Evolutionary conservation across 2,797 vertebrate genomes (phyloP).

Genomic region (Crenichthys baileyi): DNA sequence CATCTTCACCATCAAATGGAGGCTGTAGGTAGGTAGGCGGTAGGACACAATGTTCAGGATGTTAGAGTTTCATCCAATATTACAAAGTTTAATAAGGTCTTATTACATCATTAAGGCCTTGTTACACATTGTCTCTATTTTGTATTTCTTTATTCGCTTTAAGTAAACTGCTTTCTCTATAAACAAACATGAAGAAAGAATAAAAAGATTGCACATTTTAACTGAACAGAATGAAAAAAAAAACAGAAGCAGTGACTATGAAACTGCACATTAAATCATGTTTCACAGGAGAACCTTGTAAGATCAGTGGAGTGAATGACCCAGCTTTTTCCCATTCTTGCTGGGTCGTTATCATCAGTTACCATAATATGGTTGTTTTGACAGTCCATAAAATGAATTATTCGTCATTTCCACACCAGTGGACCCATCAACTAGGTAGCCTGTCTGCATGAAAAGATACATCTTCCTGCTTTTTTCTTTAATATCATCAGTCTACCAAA

Average conservation of each 20-base stretch:
- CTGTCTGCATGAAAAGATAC: slow-evolving; percentile 33
- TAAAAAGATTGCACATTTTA: neutral
- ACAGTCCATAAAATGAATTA: slow-evolving; percentile 71
- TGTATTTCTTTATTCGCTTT: neutral
- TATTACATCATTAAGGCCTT: neutral
- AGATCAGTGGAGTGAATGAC: slow-evolving; percentile 64
- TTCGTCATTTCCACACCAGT: slow-evolving; percentile 68
- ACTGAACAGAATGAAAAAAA: slow-evolving; percentile 2
- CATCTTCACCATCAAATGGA: slow-evolving; percentile 95
- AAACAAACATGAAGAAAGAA: slow-evolving; percentile 4
- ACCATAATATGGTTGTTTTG: slow-evolving; percentile 70
- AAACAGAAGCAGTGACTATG: slow-evolving; percentile 16
- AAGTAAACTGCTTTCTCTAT: neutral
- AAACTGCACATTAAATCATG: neutral
- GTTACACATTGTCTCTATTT: neutral
- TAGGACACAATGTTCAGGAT: slow-evolving; percentile 8
- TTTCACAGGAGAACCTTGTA: slow-evolving; percentile 37
- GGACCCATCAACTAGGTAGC: slow-evolving; percentile 34
- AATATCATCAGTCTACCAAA: neutral
- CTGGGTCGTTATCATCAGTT: slow-evolving; percentile 68
- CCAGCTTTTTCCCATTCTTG: slow-evolving; percentile 47
- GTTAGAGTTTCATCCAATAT: slow-evolving; percentile 8
- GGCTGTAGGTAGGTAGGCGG: slow-evolving; percentile 76
- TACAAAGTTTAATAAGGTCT: neutral
- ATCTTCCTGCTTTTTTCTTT: slow-evolving; percentile 5